These are phyloP conservation scores for Pipistrellus pipistrellus DNA, from an alignment of 2,797 vertebrate genomes.

Conservation along the genomic window DNA sequence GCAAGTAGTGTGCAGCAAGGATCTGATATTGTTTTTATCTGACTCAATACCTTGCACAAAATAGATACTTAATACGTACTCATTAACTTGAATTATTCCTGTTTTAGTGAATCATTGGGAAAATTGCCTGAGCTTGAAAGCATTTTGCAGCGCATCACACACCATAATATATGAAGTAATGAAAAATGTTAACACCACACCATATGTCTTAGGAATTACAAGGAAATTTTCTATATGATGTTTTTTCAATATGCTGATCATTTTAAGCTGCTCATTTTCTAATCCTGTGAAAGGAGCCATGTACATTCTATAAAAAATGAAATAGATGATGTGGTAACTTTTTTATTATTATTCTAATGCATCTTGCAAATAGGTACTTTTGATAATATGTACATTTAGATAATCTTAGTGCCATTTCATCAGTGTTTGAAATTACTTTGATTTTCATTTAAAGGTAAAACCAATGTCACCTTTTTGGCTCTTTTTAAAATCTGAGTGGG, in stretches of 20 bases:
- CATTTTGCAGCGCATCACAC: slow-evolving; percentile 43
- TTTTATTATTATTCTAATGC: slow-evolving; percentile 51
- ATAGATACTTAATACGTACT: slow-evolving; percentile 37
- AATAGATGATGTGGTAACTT: slow-evolving; percentile 20
- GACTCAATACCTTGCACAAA: neutral
- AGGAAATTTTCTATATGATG: slow-evolving; percentile 50
- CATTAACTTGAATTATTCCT: slow-evolving; percentile 57
- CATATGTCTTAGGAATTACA: slow-evolving; percentile 70
- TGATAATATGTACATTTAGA: slow-evolving; percentile 50
- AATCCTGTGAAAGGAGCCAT: slow-evolving; percentile 53
- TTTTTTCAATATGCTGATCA: slow-evolving; percentile 76
- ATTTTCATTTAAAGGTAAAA: slow-evolving; percentile 50
- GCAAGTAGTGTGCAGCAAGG: neutral
- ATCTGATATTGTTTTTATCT: slow-evolving; percentile 43
- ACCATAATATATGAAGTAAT: slow-evolving; percentile 50
- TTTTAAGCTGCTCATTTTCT: slow-evolving; percentile 79
- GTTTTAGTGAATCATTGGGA: slow-evolving; percentile 48
- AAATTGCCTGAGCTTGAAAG: slow-evolving; percentile 65
- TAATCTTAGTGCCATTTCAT: slow-evolving; percentile 42
- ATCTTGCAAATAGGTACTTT: slow-evolving; percentile 23
- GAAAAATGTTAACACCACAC: slow-evolving; percentile 68
- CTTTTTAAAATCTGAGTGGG: slow-evolving; percentile 8
- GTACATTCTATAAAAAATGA: slow-evolving; percentile 44
- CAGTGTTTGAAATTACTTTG: slow-evolving; percentile 42
- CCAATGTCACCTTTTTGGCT: neutral